phyloP scores from a whole-genome alignment of 2,797 vertebrate species.

The Gallirallus australis region DNA sequence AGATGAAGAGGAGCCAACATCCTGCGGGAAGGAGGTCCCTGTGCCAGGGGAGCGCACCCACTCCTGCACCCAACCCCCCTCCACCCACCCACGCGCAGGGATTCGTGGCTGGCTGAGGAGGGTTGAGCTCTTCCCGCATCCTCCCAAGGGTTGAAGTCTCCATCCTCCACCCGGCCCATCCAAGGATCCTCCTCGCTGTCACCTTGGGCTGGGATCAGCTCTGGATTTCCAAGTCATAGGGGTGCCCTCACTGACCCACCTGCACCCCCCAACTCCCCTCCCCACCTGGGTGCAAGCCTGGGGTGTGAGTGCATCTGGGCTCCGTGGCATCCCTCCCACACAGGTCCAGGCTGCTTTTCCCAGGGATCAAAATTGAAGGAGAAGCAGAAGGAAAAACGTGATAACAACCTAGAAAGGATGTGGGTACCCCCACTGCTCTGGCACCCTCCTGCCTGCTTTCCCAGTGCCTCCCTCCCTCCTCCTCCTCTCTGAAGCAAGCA shows the following conservation, averaged over 20 bases:
- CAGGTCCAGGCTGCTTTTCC: not conserved
- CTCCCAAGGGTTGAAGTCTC: not conserved
- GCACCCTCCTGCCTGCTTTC: conserved; percentile 11
- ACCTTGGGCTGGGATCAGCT: fast-evolving
- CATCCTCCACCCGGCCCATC: not conserved
- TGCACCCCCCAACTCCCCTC: not conserved
- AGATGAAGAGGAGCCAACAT: fast-evolving
- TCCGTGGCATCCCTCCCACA: not conserved
- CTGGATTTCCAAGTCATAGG: not conserved
- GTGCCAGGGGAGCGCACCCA: not conserved
- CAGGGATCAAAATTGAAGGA: not conserved
- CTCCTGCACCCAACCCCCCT: not conserved
- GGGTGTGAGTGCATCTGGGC: not conserved
- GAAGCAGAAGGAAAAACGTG: not conserved
- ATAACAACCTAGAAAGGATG: not conserved
- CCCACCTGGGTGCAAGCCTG: not conserved
- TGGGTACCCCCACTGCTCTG: not conserved
- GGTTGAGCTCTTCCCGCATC: not conserved
- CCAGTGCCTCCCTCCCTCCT: not conserved
- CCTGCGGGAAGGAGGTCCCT: not conserved
- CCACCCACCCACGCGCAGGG: not conserved
- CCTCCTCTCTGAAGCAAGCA: conserved; percentile 16
- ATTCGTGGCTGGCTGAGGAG: not conserved
- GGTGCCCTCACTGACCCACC: not conserved
- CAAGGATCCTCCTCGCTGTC: not conserved